Percentiles rank a stretch among this genome's conserved stretches.
These are phyloP conservation scores for Laticauda laticaudata DNA, from an alignment of 2,113 vertebrate genomes.

Conservation along the genomic window DNA sequence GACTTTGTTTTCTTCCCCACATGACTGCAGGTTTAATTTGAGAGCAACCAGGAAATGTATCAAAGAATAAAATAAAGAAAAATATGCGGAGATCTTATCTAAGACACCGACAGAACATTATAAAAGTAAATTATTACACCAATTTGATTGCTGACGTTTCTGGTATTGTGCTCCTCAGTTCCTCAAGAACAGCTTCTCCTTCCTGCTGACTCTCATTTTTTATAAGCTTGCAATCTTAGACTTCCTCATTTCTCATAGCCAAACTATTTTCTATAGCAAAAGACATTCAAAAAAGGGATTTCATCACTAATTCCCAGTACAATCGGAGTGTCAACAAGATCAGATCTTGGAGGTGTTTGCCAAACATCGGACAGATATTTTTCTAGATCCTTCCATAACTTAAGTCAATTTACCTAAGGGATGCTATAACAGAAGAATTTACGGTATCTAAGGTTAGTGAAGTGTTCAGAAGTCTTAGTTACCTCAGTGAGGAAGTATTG, in stretches of 20 bases:
- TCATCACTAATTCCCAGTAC: not conserved
- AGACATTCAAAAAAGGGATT: not conserved
- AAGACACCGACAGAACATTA: not conserved
- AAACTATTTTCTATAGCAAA: not conserved
- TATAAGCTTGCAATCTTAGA: not conserved
- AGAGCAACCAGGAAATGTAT: not conserved
- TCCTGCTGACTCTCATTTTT: not conserved
- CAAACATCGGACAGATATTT: not conserved
- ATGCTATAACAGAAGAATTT: too few relatives aligned
- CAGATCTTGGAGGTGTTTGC: not conserved
- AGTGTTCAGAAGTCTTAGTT: not conserved
- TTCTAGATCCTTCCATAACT: not conserved
- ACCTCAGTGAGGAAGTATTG: not conserved
- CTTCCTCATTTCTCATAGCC: not conserved
- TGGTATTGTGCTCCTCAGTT: not conserved
- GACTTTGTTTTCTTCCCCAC: not conserved
- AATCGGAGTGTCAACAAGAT: not conserved
- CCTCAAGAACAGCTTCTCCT: not conserved
- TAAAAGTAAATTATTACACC: not conserved
- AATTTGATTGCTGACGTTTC: not conserved
- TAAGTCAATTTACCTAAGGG: not conserved
- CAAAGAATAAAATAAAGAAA: not conserved
- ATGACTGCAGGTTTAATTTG: not conserved
- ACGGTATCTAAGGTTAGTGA: not conserved
- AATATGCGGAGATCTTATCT: not conserved